Percentiles rank a stretch among this genome's conserved stretches.
Evolutionary conservation across 64 coral and sea anemone species (phyloP).

Genomic region (Stylophora pistillata): DNA sequence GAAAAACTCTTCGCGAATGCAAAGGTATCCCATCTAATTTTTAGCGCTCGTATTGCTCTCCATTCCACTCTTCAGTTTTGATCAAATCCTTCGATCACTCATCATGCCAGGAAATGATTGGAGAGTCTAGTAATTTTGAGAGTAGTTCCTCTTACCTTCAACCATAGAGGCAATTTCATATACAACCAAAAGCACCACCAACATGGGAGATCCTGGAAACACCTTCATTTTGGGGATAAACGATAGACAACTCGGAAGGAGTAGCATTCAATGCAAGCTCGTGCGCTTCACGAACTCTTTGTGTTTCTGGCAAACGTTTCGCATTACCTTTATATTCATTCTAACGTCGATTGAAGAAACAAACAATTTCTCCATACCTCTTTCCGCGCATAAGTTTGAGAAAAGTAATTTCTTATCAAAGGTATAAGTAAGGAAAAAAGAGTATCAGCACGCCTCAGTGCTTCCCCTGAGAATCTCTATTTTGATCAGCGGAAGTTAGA

Average conservation of each 20-base stretch:
- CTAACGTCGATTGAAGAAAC: background rate
- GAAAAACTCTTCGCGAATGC: background rate
- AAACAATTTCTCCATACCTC: background rate
- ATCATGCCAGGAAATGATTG: too few relatives aligned
- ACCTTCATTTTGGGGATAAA: constrained; percentile 4
- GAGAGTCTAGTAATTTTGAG: too few relatives aligned
- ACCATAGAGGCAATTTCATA: background rate
- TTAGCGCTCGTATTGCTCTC: background rate
- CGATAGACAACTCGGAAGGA: background rate
- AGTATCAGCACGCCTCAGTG: background rate
- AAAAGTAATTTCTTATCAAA: background rate
- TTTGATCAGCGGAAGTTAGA: background rate
- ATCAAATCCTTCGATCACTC: too few relatives aligned
- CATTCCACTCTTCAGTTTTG: too few relatives aligned
- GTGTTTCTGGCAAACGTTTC: background rate
- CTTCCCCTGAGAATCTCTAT: background rate
- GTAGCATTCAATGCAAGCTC: background rate
- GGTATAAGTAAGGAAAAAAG: background rate
- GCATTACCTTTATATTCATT: background rate
- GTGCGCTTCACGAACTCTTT: background rate
- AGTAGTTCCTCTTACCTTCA: constrained; percentile 10
- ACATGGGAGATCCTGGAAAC: background rate
- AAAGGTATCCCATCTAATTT: background rate
- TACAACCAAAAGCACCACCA: background rate
- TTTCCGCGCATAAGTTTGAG: background rate